Conservation (phyloP, 2,797 vertebrate genomes). For the Argya squamiceps region DNA sequence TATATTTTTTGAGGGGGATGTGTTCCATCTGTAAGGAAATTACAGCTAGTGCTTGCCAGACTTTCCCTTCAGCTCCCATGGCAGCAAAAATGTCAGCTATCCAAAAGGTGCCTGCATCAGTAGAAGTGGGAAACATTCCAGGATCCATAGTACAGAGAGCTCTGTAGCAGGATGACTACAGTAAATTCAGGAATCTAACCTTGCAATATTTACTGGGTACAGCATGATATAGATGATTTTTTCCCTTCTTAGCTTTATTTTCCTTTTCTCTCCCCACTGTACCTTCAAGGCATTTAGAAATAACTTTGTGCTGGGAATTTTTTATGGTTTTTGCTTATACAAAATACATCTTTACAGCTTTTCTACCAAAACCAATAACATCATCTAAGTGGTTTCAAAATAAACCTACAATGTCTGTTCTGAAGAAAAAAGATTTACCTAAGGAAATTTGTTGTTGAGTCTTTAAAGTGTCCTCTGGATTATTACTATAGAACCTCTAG, state of each 20-base stretch:
- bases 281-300: neutral
- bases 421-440: neutral
- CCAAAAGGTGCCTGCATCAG: fast-evolving
- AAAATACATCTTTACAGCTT: neutral
- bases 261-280: neutral
- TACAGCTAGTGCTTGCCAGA: neutral
- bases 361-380: neutral
- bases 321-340: neutral
- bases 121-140: neutral
- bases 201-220: neutral
- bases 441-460: neutral
- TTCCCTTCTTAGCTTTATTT: fast-evolving
- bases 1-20: neutral
- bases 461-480: neutral
- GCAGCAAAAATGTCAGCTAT: neutral
- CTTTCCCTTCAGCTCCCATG: neutral
- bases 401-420: neutral
- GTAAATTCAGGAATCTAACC: neutral
- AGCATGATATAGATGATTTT: neutral
- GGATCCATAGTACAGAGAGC: neutral
- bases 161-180: neutral
- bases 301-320: neutral
- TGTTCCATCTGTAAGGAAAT: neutral
- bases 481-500: neutral
- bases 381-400: neutral